Evolutionary conservation across 2,113 vertebrate species (phyloP).

Genomic region (Nannospalax galili): DNA sequence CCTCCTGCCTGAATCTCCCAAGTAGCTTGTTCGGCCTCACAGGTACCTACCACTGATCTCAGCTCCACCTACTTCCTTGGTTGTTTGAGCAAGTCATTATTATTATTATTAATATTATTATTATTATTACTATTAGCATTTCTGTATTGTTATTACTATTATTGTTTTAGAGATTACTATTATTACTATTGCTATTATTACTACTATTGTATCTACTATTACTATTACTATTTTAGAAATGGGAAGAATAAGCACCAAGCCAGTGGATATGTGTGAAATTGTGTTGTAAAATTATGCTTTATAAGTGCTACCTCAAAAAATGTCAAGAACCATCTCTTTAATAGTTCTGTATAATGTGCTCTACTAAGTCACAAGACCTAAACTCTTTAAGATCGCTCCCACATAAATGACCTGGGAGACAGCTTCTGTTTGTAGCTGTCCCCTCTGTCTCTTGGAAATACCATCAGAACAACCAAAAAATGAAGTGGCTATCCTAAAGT

Average conservation of each 20-base stretch:
- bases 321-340: neutral
- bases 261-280: neutral
- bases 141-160: neutral
- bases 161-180: neutral
- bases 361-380: neutral
- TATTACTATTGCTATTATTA: neutral
- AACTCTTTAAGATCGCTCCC: neutral
- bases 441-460: slow-evolving; percentile 29
- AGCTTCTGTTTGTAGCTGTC: neutral
- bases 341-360: neutral
- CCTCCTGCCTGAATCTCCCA: neutral
- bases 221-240: neutral
- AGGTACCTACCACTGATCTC: neutral
- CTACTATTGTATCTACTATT: neutral
- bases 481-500: neutral
- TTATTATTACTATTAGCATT: too few relatives aligned
- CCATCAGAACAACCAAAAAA: neutral
- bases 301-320: neutral
- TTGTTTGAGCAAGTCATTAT: neutral
- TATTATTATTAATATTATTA: too few relatives aligned
- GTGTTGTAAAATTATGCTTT: neutral
- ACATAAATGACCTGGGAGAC: neutral
- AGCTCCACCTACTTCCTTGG: neutral
- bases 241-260: neutral
- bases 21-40: too few relatives aligned